Conservation (phyloP, 2,113 vertebrate species). For the Mionectes macconnelli region DNA sequence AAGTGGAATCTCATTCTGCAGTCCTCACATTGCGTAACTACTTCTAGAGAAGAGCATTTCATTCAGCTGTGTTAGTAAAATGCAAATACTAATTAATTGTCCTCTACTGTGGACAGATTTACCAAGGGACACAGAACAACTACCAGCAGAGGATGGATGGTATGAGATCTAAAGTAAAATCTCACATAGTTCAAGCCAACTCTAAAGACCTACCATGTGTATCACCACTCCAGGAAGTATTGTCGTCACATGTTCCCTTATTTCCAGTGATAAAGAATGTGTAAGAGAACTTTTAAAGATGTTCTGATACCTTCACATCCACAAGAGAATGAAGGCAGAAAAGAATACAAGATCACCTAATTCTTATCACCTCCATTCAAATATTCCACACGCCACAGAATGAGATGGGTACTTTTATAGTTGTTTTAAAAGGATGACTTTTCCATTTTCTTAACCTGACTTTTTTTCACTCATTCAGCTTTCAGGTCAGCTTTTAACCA, state of each 20-base stretch:
- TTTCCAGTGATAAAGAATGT: background rate
- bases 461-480: background rate
- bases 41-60: background rate
- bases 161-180: background rate
- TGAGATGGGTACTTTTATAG: background rate
- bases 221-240: background rate
- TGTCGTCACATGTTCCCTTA: background rate
- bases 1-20: background rate
- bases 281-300: background rate
- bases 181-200: background rate
- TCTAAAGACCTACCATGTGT: background rate
- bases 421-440: background rate
- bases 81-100: background rate
- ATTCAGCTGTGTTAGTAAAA: background rate
- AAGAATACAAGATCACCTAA: background rate
- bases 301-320: background rate
- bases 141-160: background rate
- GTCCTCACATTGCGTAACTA: background rate
- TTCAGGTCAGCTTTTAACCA: background rate
- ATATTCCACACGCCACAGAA: background rate
- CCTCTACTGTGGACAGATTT: background rate
- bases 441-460: background rate
- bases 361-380: background rate
- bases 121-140: background rate
- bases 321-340: background rate